Percentiles rank a stretch among this genome's conserved stretches.
Evolutionary conservation across 30 jellyfish, hydroid and myxozoan genomes (phyloP).

Genomic region (Rhopilema esculentum): DNA sequence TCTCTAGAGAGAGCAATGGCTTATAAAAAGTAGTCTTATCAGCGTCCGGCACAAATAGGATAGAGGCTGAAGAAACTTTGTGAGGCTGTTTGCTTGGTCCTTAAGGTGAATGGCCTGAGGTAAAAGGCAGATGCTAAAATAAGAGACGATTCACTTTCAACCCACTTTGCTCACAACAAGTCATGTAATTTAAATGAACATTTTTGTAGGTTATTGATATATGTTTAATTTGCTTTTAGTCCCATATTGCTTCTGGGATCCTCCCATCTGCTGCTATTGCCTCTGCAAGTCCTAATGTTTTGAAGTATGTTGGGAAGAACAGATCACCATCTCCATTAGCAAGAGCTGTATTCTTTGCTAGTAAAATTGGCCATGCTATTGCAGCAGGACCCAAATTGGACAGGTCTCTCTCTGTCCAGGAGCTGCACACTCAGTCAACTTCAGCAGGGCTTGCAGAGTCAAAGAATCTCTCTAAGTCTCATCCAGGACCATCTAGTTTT

Average conservation of each 20-base stretch:
- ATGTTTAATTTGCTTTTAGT: constrained; percentile 19
- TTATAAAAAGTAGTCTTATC: no score
- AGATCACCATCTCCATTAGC: constrained; percentile 93
- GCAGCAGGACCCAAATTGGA: constrained; percentile 59
- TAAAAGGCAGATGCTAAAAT: no score
- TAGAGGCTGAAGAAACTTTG: no score
- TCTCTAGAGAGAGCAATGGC: no score
- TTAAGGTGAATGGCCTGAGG: no score
- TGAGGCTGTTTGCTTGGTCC: no score
- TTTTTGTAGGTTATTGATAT: neutral
- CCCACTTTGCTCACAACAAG: no score
- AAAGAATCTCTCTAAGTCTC: constrained; percentile 41
- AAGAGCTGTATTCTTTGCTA: constrained; percentile 62
- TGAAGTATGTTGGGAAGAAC: constrained; percentile 43
- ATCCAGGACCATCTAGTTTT: constrained; percentile 63
- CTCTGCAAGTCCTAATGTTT: constrained; percentile 77
- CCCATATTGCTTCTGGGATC: constrained; percentile 74
- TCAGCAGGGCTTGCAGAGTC: constrained; percentile 11
- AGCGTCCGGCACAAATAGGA: no score
- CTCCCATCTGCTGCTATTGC: constrained; percentile 86
- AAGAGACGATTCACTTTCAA: no score
- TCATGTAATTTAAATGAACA: no score
- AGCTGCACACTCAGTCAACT: neutral
- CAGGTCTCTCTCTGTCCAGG: constrained; percentile 67
- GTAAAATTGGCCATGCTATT: constrained; percentile 73